These are phyloP conservation scores for Phyllostomus discolor DNA, from an alignment of 2,113 vertebrate species.

Conservation along the genomic window DNA sequence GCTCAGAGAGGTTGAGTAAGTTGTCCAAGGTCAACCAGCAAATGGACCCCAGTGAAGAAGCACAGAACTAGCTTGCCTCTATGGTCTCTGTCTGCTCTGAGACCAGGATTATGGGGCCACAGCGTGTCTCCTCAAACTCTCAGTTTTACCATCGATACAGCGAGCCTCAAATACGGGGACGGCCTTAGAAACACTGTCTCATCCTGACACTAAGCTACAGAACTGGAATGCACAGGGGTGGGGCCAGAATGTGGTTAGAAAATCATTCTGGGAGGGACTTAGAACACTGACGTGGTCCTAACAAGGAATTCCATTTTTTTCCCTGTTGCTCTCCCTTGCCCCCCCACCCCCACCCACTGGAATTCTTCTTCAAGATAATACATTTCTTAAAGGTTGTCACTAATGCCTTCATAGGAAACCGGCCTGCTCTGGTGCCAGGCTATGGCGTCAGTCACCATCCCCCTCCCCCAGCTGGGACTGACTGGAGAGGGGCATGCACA, in stretches of 20 bases:
- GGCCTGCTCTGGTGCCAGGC: background rate
- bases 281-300: background rate
- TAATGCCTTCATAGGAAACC: background rate
- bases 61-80: background rate
- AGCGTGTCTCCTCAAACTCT: background rate
- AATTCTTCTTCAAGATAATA: background rate
- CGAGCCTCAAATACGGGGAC: background rate
- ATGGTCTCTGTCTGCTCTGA: background rate
- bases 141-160: background rate
- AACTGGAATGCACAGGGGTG: background rate
- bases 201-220: background rate
- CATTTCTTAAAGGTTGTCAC: background rate
- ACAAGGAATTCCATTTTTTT: background rate
- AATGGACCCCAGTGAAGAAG: background rate
- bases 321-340: too few species aligned
- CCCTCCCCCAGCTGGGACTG: background rate
- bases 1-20: slow-evolving; percentile 23
- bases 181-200: background rate
- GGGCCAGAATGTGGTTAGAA: background rate
- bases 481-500: background rate
- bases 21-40: background rate
- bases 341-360: too few species aligned
- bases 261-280: too few species aligned
- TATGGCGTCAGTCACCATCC: background rate
- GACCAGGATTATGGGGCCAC: background rate